Conservation (phyloP, 2,888 invertebrate genomes). For the Gryllus longicercus region DNA sequence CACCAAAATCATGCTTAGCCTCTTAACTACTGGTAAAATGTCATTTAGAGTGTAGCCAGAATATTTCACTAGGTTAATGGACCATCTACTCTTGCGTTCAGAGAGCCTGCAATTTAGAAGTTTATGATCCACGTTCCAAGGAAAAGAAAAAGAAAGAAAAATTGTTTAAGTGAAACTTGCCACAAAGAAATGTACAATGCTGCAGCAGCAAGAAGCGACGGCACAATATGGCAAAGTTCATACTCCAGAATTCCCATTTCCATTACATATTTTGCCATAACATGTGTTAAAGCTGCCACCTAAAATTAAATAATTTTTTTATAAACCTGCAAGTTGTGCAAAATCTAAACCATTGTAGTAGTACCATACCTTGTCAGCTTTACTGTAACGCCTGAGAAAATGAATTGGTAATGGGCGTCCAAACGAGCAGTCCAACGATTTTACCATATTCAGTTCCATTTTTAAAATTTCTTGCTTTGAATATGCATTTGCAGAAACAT, state of each 20-base stretch:
- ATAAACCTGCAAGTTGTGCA: neutral
- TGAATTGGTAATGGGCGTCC: constrained; percentile 84
- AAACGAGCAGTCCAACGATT: constrained; percentile 72
- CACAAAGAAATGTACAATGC: constrained; percentile 72
- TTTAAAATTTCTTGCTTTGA: constrained; percentile 69
- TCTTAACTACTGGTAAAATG: constrained; percentile 63
- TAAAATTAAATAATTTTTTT: constrained; percentile 44
- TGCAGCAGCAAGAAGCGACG: constrained; percentile 81
- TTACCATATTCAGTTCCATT: constrained; percentile 79
- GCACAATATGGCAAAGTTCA: constrained; percentile 69
- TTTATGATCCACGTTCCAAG: constrained; percentile 12
- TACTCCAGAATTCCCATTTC: constrained; percentile 82
- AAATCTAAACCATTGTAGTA: too few species aligned
- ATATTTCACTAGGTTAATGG: constrained; percentile 68
- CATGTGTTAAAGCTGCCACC: constrained; percentile 66
- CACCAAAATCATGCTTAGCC: constrained; percentile 65
- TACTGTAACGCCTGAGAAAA: constrained; percentile 78
- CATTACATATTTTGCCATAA: constrained; percentile 85
- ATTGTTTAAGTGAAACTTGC: constrained; percentile 42
- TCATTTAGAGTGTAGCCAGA: constrained; percentile 69
- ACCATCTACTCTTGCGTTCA: constrained; percentile 57
- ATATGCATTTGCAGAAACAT: constrained; percentile 86
- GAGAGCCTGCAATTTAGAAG: constrained; percentile 25
- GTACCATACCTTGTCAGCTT: constrained; percentile 43
- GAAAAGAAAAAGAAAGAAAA: neutral